Evolutionary conservation across 2,888 invertebrate genomes (phyloP).

Genomic region (Trichopria drosophilae): DNA sequence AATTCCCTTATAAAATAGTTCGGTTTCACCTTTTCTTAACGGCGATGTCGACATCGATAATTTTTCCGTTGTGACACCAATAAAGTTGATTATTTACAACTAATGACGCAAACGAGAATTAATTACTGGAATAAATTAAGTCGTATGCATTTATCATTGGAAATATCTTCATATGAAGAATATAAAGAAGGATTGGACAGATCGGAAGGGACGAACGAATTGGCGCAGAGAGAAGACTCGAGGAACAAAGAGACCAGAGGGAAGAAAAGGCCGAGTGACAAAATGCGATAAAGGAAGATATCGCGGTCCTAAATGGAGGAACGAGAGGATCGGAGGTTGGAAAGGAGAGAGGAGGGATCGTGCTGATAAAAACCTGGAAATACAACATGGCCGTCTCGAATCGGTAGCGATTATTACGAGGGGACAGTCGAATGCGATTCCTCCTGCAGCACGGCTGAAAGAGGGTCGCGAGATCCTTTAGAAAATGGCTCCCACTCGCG

Average conservation of each 20-base stretch:
- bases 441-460: too few species aligned
- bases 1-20: too few species aligned
- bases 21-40: too few species aligned
- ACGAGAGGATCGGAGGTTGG: slow-evolving; percentile 30
- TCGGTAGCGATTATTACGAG: slow-evolving; percentile 52
- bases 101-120: too few species aligned
- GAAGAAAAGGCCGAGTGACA: slow-evolving; percentile 7
- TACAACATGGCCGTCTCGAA: slow-evolving; percentile 54
- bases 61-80: too few species aligned
- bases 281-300: slow-evolving; percentile 14
- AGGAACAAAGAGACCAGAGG: slow-evolving; percentile 24
- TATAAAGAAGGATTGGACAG: slow-evolving; percentile 11
- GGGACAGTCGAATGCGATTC: slow-evolving; percentile 48
- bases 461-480: too few species aligned
- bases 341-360: slow-evolving; percentile 33
- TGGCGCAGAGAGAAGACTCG: slow-evolving; percentile 18
- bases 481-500: too few species aligned
- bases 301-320: slow-evolving; percentile 17
- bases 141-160: too few species aligned
- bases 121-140: too few species aligned
- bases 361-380: slow-evolving; percentile 54
- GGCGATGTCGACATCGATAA: too few species aligned
- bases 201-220: slow-evolving; percentile 14
- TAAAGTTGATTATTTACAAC: too few species aligned
- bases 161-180: too few species aligned